Conservation (phyloP, 2,888 invertebrate species). For the Pseudococcus longispinus region DNA sequence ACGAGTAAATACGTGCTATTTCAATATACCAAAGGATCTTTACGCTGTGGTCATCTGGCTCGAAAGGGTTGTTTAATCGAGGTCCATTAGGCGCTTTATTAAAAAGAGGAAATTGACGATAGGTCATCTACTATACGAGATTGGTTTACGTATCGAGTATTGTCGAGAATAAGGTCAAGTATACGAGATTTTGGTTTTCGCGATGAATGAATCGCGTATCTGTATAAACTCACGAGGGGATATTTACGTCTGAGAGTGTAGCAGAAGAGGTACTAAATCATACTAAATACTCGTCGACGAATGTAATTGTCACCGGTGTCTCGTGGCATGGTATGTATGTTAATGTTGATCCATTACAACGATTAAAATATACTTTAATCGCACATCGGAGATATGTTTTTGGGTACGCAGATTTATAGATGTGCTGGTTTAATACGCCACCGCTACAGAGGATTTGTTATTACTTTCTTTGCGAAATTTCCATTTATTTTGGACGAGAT, state of each 20-base stretch:
- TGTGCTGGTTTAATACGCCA: background rate
- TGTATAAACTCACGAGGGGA: background rate
- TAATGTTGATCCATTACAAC: conserved; percentile 3
- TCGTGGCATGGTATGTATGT: background rate
- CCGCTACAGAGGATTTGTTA: background rate
- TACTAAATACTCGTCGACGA: background rate
- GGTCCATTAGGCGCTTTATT: background rate
- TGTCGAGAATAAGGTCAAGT: background rate
- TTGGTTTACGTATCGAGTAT: background rate
- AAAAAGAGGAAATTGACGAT: background rate
- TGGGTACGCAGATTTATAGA: background rate
- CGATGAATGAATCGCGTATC: background rate
- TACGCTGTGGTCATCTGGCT: background rate
- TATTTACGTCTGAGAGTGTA: background rate
- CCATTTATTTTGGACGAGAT: background rate
- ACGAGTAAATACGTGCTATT: background rate
- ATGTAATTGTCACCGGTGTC: background rate
- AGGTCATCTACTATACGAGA: background rate
- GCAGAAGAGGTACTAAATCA: background rate
- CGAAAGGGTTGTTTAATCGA: background rate
- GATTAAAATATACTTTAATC: conserved; percentile 8
- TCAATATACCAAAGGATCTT: background rate
- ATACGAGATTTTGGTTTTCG: background rate
- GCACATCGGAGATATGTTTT: background rate
- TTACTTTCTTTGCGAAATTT: background rate